phyloP scores from a whole-genome alignment of 2,113 vertebrate species.

The Aix galericulata region DNA sequence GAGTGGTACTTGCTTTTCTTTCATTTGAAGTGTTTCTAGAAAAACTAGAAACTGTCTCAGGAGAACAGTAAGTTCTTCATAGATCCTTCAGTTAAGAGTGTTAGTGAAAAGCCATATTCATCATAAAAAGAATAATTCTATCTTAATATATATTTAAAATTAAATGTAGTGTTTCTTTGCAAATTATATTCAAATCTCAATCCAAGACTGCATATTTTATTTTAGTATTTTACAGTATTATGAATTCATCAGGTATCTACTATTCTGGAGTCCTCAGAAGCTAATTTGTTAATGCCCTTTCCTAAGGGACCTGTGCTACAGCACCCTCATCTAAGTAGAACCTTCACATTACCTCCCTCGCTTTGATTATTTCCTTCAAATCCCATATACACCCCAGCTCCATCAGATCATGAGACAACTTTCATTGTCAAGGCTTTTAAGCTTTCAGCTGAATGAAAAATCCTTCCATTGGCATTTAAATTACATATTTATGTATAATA shows the following conservation, averaged over 20 bases:
- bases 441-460: background rate
- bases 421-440: background rate
- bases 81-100: background rate
- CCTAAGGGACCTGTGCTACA: background rate
- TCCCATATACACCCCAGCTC: background rate
- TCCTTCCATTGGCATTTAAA: background rate
- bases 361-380: background rate
- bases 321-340: background rate
- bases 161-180: background rate
- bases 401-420: background rate
- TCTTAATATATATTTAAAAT: background rate
- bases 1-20: background rate
- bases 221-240: background rate
- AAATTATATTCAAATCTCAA: background rate
- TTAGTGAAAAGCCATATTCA: background rate
- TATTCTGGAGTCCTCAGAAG: background rate
- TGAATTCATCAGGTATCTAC: background rate
- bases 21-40: background rate
- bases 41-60: background rate
- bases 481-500: background rate
- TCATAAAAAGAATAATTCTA: background rate
- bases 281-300: background rate
- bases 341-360: background rate
- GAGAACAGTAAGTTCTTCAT: background rate
- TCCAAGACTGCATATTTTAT: background rate